phyloP scores from a whole-genome alignment of 2,113 vertebrate species.

The Lethenteron reissneri region DNA sequence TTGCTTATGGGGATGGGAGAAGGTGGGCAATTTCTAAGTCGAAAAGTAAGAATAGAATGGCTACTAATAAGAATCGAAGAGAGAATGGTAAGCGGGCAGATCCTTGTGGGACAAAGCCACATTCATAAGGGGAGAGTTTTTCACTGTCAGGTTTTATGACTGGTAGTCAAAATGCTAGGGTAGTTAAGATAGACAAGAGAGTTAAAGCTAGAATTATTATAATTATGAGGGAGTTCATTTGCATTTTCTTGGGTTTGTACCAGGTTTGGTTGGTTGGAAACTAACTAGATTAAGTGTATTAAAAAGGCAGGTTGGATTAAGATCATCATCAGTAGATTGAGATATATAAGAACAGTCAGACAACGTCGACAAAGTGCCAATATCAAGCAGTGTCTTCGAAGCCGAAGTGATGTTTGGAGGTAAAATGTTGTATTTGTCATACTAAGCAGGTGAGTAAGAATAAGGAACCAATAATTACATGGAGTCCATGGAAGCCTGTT shows the following conservation, averaged over 20 bases:
- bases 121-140: constrained; percentile 13
- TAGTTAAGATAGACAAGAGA: fast-evolving
- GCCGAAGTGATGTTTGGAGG: constrained; percentile 12
- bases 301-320: constrained; percentile 8
- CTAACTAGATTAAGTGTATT: constrained; percentile 14
- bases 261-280: constrained; percentile 17
- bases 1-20: background rate
- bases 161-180: constrained; percentile 9
- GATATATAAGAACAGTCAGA: constrained; percentile 14
- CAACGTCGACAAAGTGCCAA: constrained; percentile 16
- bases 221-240: constrained; percentile 10
- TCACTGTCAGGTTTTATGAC: constrained; percentile 10
- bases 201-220: fast-evolving
- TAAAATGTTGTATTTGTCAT: constrained; percentile 11
- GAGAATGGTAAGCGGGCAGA: constrained; percentile 13
- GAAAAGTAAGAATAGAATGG: constrained; percentile 11
- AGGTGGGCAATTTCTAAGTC: constrained; percentile 14
- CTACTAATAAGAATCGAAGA: constrained; percentile 14
- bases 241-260: constrained; percentile 14
- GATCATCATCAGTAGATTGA: constrained; percentile 19
- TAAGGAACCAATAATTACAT: constrained; percentile 9
- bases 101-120: constrained; percentile 10
- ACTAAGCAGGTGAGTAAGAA: background rate
- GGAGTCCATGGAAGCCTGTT: constrained; percentile 10
- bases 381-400: constrained; percentile 16